phyloP scores from a whole-genome alignment of 92 coral and sea anemone genomes.

The Ricordea florida region DNA sequence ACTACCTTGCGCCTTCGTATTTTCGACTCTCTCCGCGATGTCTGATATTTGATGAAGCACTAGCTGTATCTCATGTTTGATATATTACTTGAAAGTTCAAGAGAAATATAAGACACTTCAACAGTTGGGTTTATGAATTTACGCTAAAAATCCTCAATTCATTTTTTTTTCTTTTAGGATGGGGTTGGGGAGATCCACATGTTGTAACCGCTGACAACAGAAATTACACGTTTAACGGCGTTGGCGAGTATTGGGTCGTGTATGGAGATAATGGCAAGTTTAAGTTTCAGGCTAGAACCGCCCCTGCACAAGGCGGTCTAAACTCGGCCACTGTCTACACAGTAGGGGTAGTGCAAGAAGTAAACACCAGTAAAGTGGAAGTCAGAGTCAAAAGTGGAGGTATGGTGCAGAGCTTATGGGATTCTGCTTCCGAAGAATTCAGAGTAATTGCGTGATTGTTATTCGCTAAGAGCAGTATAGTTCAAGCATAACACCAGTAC shows the following conservation, averaged over 20 bases:
- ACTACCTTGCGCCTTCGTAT: too few relatives aligned
- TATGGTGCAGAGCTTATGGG: too few relatives aligned
- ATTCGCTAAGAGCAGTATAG: too few relatives aligned
- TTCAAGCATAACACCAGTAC: too few relatives aligned
- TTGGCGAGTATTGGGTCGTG: constrained; percentile 77
- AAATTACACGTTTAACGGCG: constrained; percentile 85
- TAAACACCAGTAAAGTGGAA: constrained; percentile 43
- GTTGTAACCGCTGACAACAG: constrained; percentile 38
- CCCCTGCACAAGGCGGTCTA: constrained; percentile 19
- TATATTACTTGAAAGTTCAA: too few relatives aligned
- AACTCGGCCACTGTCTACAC: constrained; percentile 67
- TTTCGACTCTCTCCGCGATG: too few relatives aligned
- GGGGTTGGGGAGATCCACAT: constrained; percentile 71
- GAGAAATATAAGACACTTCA: not conserved
- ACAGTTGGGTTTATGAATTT: not conserved
- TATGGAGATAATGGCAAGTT: constrained; percentile 43
- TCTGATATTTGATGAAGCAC: too few relatives aligned
- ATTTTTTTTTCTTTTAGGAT: not conserved
- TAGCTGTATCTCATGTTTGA: too few relatives aligned
- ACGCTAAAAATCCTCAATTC: not conserved
- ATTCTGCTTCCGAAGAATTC: too few relatives aligned
- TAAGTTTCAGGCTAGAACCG: constrained; percentile 74
- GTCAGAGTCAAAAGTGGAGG: constrained; percentile 49
- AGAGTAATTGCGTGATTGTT: too few relatives aligned
- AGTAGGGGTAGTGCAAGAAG: constrained; percentile 61